phyloP scores from a whole-genome alignment of 2,888 invertebrate species.

The Pteria penguin region DNA sequence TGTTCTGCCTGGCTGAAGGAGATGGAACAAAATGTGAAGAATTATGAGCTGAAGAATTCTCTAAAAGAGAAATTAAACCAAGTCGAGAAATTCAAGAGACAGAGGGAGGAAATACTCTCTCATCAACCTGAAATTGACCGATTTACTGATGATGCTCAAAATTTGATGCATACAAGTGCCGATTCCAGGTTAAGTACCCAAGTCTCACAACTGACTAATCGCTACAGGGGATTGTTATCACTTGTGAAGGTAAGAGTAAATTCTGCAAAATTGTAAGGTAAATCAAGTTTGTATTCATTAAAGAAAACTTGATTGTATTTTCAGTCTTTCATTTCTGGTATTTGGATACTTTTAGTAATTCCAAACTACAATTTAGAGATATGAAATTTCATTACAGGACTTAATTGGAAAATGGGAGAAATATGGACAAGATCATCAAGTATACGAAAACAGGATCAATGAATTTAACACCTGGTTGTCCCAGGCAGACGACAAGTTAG shows the following conservation, averaged over 20 bases:
- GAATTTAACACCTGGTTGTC: slow-evolving; percentile 97
- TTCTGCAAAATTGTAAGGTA: not conserved
- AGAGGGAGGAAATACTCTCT: slow-evolving; percentile 87
- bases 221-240: slow-evolving; percentile 93
- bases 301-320: too few species aligned
- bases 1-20: slow-evolving; percentile 92
- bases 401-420: slow-evolving; percentile 94
- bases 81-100: slow-evolving; percentile 86
- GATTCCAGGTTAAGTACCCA: slow-evolving; percentile 87
- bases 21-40: slow-evolving; percentile 91
- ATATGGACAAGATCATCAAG: slow-evolving; percentile 94
- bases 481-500: slow-evolving; percentile 91
- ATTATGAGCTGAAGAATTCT: slow-evolving; percentile 89
- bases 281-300: not conserved
- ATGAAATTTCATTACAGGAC: slow-evolving; percentile 84
- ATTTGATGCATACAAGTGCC: slow-evolving; percentile 90
- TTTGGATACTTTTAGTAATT: too few species aligned
- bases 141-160: slow-evolving; percentile 94
- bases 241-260: slow-evolving; percentile 87
- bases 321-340: too few species aligned
- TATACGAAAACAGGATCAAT: slow-evolving; percentile 93
- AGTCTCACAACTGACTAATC: slow-evolving; percentile 93
- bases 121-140: slow-evolving; percentile 91
- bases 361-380: too few species aligned
- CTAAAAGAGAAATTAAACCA: slow-evolving; percentile 90